phyloP scores from a whole-genome alignment of 2,113 vertebrate genomes.

The Protobothrops mucrosquamatus region DNA sequence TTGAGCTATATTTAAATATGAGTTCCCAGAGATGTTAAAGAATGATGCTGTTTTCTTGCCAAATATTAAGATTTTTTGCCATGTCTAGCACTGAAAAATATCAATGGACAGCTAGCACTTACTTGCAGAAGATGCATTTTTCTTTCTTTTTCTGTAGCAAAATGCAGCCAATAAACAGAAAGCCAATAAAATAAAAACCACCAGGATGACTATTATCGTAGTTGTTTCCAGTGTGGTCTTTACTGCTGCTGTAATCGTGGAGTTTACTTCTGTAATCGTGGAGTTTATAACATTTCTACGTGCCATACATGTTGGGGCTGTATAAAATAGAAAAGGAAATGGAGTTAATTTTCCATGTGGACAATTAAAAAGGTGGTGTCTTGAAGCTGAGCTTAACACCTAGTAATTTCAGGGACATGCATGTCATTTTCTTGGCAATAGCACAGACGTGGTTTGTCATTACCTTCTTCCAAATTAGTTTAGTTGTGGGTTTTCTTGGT shows the following conservation, averaged over 20 bases:
- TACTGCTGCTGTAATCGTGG: background rate
- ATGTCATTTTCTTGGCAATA: background rate
- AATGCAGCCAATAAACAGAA: background rate
- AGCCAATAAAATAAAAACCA: background rate
- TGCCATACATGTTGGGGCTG: background rate
- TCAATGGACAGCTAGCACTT: background rate
- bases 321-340: background rate
- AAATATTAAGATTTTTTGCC: background rate
- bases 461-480: background rate
- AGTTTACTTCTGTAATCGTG: background rate
- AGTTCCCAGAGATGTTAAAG: background rate
- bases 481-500: background rate
- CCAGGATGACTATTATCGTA: accelerated
- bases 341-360: background rate
- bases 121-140: background rate
- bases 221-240: background rate
- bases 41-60: background rate
- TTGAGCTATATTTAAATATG: background rate
- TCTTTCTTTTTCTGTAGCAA: background rate
- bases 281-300: background rate
- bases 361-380: background rate
- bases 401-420: background rate
- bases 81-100: background rate
- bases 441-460: background rate
- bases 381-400: background rate